Conservation (phyloP, 1,140 invertebrate genomes). For the Thalassaphorura encarpata region DNA sequence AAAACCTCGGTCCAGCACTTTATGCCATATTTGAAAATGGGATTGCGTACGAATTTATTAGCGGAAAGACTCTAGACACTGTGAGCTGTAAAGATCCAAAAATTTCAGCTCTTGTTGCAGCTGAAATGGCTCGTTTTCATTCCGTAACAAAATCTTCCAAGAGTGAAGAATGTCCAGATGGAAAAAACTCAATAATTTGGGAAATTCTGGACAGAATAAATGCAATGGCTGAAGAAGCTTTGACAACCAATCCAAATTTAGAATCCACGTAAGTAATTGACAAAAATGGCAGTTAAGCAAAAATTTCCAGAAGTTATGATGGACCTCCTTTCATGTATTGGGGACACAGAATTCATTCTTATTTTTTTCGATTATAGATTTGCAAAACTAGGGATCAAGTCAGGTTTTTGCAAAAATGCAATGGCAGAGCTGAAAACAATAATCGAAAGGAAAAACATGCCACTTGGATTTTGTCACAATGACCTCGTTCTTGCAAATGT, state of each 20-base stretch:
- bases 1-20: constrained; percentile 68
- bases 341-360: too few relatives aligned
- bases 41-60: constrained; percentile 81
- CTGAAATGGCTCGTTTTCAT: constrained; percentile 66
- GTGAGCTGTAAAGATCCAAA: constrained; percentile 55
- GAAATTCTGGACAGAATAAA: constrained; percentile 4
- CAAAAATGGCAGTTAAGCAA: too few relatives aligned
- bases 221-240: background rate
- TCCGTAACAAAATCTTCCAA: constrained; percentile 36
- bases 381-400: too few relatives aligned
- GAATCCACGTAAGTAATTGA: too few relatives aligned
- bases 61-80: constrained; percentile 64
- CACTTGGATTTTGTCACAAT: constrained; percentile 95
- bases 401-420: too few relatives aligned
- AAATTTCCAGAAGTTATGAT: too few relatives aligned
- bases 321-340: too few relatives aligned
- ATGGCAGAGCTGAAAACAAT: constrained; percentile 49
- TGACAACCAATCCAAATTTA: background rate
- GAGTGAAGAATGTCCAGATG: too few relatives aligned
- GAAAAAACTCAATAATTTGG: too few relatives aligned
- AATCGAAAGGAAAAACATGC: constrained; percentile 55
- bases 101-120: constrained; percentile 64
- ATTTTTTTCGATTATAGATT: too few relatives aligned
- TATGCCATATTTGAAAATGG: constrained; percentile 92
- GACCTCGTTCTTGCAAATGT: constrained; percentile 92